phyloP scores from a whole-genome alignment of 2,888 invertebrate species.

The Coelopa pilipes region DNA sequence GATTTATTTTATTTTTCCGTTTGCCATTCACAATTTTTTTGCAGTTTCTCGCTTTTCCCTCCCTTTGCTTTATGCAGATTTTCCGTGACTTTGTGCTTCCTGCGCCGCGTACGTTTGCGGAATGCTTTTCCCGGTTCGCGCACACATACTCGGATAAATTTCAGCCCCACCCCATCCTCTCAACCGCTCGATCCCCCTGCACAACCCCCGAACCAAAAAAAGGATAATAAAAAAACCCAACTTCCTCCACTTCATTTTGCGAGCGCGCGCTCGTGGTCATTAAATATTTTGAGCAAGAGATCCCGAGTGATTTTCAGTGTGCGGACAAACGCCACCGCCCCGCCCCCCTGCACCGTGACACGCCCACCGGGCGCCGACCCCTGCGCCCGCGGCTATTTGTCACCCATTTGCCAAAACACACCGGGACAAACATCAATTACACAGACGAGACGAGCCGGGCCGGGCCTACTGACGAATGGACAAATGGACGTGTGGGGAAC shows the following conservation, averaged over 20 bases:
- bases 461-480: background rate
- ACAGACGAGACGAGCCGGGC: background rate
- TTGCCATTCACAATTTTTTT: no score
- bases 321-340: background rate
- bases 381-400: conserved; percentile 1
- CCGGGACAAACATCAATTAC: background rate
- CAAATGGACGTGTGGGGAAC: no score
- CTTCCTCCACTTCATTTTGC: background rate
- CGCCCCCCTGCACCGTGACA: background rate
- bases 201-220: no score
- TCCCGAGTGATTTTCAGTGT: background rate
- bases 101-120: conserved; percentile 9
- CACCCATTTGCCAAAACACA: conserved; percentile 10
- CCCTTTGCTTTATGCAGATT: background rate
- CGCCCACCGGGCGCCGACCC: background rate
- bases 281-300: background rate
- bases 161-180: no score
- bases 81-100: background rate
- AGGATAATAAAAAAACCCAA: no score
- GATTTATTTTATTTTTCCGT: no score
- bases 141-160: background rate
- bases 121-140: conserved; percentile 1
- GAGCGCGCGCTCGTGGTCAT: background rate
- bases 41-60: no score
- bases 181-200: no score